These are phyloP conservation scores for Pammene fasciana DNA, from an alignment of 2,888 invertebrate genomes.

Conservation along the genomic window DNA sequence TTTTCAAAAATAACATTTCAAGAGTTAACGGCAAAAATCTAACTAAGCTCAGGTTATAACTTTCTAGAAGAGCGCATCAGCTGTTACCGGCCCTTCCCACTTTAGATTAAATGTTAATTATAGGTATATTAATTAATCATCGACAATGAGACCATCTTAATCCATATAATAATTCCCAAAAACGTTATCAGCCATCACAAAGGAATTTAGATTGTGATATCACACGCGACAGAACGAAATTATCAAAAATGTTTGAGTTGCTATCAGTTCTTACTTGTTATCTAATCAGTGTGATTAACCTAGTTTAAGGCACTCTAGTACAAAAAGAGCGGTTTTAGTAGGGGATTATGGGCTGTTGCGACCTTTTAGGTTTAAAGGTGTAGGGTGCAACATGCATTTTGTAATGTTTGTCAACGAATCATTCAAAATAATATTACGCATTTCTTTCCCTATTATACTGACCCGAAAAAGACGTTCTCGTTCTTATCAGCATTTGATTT, in stretches of 20 bases:
- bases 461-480: background rate
- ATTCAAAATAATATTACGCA: constrained; percentile 14
- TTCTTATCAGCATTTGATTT: constrained; percentile 12
- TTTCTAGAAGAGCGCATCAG: too few species aligned
- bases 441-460: constrained; percentile 5
- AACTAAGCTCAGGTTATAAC: too few species aligned
- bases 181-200: constrained; percentile 16
- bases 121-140: background rate
- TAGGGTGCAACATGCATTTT: constrained; percentile 13
- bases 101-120: background rate
- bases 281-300: constrained; percentile 43
- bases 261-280: constrained; percentile 29
- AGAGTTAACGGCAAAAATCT: too few species aligned
- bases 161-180: constrained; percentile 7
- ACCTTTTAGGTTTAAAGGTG: background rate
- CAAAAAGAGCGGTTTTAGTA: background rate
- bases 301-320: constrained; percentile 3
- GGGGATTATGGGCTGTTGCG: background rate
- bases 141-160: background rate
- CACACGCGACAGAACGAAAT: constrained; percentile 24
- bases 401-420: constrained; percentile 38
- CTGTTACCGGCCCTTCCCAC: background rate
- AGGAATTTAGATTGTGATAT: constrained; percentile 30
- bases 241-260: constrained; percentile 42
- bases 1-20: too few species aligned